Evolutionary conservation across 2,113 vertebrate genomes (phyloP).

Genomic region (Salvelinus sp.): DNA sequence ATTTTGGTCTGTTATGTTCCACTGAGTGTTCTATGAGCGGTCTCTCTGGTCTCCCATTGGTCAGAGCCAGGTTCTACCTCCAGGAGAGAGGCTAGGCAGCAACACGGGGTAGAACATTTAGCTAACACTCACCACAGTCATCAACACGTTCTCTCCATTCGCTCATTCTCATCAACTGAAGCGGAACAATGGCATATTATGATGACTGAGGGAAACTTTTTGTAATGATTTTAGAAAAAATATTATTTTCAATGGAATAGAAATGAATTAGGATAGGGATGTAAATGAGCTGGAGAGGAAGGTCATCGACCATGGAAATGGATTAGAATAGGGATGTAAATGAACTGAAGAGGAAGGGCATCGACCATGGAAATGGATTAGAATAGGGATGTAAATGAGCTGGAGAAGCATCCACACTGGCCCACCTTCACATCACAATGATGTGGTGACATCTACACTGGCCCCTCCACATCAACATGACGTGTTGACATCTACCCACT

Average conservation of each 20-base stretch:
- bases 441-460: no score
- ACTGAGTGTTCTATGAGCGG: background rate
- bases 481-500: no score
- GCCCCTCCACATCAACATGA: no score
- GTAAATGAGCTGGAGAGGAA: background rate
- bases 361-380: no score
- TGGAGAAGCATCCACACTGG: no score
- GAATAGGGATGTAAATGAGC: no score
- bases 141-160: background rate
- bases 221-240: background rate
- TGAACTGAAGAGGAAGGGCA: no score
- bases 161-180: background rate
- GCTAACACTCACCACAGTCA: background rate
- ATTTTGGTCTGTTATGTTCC: slow-evolving; percentile 24
- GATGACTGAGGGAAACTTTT: background rate
- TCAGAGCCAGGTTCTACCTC: background rate
- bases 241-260: background rate
- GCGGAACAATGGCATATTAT: background rate
- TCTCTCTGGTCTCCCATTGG: slow-evolving; percentile 5
- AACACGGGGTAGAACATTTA: background rate
- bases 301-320: no score
- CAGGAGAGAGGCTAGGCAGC: background rate
- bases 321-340: no score
- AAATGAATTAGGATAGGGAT: no score
- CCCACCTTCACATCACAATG: no score